phyloP scores from a whole-genome alignment of 2,888 invertebrate species.

The Leuctra nigra region DNA sequence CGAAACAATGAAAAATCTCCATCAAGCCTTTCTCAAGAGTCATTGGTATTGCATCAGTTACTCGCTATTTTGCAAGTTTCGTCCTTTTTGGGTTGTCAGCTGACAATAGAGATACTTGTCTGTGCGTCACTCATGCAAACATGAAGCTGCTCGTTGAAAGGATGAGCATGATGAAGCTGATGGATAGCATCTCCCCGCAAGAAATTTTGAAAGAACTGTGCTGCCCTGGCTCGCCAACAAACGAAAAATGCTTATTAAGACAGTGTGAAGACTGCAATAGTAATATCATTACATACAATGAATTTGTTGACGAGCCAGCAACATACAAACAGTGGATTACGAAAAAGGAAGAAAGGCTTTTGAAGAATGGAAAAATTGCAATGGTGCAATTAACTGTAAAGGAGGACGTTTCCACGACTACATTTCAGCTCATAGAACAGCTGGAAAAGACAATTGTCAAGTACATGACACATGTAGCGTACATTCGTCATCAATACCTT shows the following conservation, averaged over 20 bases:
- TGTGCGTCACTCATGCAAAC: not conserved
- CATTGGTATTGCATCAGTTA: not conserved
- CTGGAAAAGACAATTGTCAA: not conserved
- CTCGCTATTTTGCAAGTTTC: not conserved
- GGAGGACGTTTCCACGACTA: not conserved
- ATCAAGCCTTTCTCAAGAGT: not conserved
- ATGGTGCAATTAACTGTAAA: not conserved
- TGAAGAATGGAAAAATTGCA: not conserved
- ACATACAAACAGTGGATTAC: not conserved
- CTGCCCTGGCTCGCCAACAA: not conserved
- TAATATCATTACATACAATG: not conserved
- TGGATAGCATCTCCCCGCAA: not conserved
- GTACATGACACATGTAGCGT: not conserved
- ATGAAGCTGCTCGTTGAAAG: not conserved
- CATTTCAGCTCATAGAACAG: not conserved
- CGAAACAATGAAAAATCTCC: not conserved
- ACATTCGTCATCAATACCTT: not conserved
- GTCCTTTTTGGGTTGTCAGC: not conserved
- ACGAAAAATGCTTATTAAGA: not conserved
- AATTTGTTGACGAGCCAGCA: not conserved
- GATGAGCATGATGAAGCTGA: not conserved
- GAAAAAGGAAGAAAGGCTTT: not conserved
- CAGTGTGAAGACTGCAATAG: not conserved
- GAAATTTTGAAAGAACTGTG: not conserved
- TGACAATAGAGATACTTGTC: not conserved